phyloP scores from a whole-genome alignment of 1,140 invertebrate genomes.

The Tetragonula clypearis region DNA sequence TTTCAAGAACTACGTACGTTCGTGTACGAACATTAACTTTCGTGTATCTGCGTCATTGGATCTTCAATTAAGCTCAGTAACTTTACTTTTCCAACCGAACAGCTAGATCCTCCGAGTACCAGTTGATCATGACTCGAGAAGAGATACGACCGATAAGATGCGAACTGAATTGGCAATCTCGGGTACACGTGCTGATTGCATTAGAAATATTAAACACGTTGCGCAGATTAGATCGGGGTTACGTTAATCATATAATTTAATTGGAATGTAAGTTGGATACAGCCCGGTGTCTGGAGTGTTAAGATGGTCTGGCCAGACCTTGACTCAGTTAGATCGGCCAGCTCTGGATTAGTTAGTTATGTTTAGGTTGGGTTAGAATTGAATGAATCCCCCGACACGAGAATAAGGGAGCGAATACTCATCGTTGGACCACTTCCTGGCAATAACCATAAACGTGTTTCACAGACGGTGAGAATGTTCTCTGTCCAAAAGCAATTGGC shows the following conservation, averaged over 20 bases:
- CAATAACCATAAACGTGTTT: neutral
- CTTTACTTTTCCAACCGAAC: too few relatives aligned
- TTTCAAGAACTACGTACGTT: too few relatives aligned
- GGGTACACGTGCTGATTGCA: neutral
- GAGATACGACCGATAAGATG: neutral
- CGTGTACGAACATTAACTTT: too few relatives aligned
- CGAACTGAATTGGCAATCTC: neutral
- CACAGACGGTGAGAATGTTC: neutral
- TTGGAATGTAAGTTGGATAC: neutral
- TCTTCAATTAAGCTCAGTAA: too few relatives aligned
- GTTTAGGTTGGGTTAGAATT: neutral
- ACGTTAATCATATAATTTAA: slow-evolving; percentile 2
- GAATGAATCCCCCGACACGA: neutral
- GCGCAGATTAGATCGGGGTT: neutral
- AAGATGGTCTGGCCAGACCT: neutral
- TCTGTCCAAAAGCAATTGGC: neutral
- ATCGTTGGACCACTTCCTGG: neutral
- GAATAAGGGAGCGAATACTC: neutral
- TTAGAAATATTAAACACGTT: neutral
- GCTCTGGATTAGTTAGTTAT: slow-evolving; percentile 1
- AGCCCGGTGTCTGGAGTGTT: neutral
- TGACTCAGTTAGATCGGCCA: slow-evolving; percentile 10
- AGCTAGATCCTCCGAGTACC: too few relatives aligned
- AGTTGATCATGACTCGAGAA: too few relatives aligned
- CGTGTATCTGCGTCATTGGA: too few relatives aligned